Percentiles rank a stretch among this genome's conserved stretches.
phyloP scores from a whole-genome alignment of 1,140 invertebrate species.

The Diachasma alloeum region DNA sequence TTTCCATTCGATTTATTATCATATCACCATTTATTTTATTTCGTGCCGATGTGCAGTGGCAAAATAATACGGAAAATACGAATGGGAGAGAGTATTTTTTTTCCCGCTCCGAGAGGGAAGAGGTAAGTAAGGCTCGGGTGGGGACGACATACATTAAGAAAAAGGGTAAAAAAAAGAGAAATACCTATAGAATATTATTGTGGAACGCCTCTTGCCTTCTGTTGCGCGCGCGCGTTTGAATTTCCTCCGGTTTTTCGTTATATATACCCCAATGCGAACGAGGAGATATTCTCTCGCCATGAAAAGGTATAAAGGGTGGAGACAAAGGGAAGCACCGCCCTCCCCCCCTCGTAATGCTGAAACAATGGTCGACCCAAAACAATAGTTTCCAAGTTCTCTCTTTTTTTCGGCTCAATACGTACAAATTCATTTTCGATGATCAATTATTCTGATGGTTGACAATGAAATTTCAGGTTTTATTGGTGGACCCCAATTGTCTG shows the following conservation, averaged over 20 bases:
- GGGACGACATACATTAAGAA: background rate
- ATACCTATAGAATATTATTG: slow-evolving; percentile 7
- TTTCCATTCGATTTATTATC: background rate
- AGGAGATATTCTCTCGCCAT: slow-evolving; percentile 35
- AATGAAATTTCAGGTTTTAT: background rate
- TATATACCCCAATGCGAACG: background rate
- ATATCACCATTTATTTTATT: background rate
- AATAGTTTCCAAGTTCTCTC: background rate
- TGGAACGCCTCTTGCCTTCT: slow-evolving; percentile 12
- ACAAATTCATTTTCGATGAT: background rate
- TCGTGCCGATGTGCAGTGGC: background rate
- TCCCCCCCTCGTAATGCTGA: slow-evolving; percentile 55
- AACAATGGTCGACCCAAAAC: slow-evolving; percentile 54
- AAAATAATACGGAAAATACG: background rate
- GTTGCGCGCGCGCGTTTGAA: slow-evolving; percentile 8
- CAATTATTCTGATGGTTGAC: background rate
- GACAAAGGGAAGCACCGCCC: slow-evolving; percentile 64
- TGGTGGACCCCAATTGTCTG: too few relatives aligned
- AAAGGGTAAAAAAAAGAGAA: background rate
- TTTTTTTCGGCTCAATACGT: background rate
- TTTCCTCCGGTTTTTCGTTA: background rate
- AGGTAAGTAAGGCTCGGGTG: background rate
- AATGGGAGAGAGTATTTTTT: background rate
- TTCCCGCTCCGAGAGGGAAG: background rate
- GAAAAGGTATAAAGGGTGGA: slow-evolving; percentile 63